Evolutionary conservation across 2,113 vertebrate genomes (phyloP), one percentile per base, ranked within the genome.

Genomic region (Pimephales promelas): DNA sequence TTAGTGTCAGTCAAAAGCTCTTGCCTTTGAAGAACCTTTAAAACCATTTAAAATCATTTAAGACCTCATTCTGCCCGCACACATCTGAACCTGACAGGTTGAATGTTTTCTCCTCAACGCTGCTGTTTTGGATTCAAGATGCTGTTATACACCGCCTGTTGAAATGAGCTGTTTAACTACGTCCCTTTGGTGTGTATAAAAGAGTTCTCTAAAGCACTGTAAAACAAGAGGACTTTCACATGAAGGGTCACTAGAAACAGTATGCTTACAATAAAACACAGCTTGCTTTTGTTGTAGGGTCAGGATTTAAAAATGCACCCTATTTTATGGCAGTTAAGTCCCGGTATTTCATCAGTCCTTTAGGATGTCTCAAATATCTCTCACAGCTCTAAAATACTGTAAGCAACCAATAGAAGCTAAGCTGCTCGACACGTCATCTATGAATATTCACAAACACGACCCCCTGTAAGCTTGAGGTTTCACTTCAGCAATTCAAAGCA

Each of bases 221-320:
- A 91, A 91, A 92, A 92, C 90, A 3, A 86, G 49, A 1, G 18
- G 79, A 31, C 70, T 72, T 83, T 91, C 90, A 88, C 83, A 54
- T 57, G 24, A 10, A 22, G 83, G 89, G 88, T 88, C 85, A 89
- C 81, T 79, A 86, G 91, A 89, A 86, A 88, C 8, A 79, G 73
- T 88, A 89, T 85, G 34, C 85, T 87, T 81, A 86, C 87, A 83
- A 71, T 90, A 90, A 92, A 88, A 31, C 49, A 83, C 24, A 62
- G 43, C 43, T 13, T 64, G 34, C n/a, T 47, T 45, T 70, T 59
- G 26, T 9, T n/a, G n/a, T 62, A 73, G 52, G 59, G 52, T 87
- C 85, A 43, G 64, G 36, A 36, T 14, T 64, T 62, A 76, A 47
- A 54, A 22, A 22, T 81, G 81, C 83, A 83, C 71, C 22, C 64